Base-by-base conservation (phyloP, 2,888 invertebrate species). In the Thalpophila matura region DNA sequence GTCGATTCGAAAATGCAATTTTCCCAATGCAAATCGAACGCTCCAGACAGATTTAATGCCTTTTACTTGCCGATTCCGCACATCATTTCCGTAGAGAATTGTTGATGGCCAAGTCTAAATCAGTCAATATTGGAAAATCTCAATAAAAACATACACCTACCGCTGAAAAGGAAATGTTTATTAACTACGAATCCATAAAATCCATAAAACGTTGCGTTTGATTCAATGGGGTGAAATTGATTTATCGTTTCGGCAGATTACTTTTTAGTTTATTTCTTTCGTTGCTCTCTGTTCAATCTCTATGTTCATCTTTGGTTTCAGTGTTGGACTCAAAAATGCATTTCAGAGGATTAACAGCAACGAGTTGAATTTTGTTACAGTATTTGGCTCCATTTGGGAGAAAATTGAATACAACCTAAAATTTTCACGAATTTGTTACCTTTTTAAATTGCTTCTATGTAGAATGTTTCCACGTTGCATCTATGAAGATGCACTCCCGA, bases 21-120 rank as follows among this genome's bases (percentile, higher is more conserved):
- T 92, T 90, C 89, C 82, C 89, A 91, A 92, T 93, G 93, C 91
- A 93, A 93, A 93, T 93, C 91, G 91, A 93, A 93, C 88, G 89
- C 87, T 80, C 87, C 88, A 91, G 92, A 92, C 90, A 90, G 91
- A 92, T 92, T 93, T 93, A 93, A 94, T 93, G 91, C 89, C 88
- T 90, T 93, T 91, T 89, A 89, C 90, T 91, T 89, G 89, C 80
- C 86, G 89, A 87, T 90, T 91, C 90, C 89, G 89, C 86, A 89
- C 89, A 89, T 93, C 88, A 91, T 91, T 91, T 91, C 89, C 88
- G 86, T 77, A 75, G 82, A 87, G 84, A 86, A 86, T 85, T 86
- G 82, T 77, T 82, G 85, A 80, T 82, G 81, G 85, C 84, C 79
- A 76, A 83, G 76, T 76, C 61, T 61, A 61, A 74, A 69, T 74